Evolutionary conservation across 2,797 vertebrate genomes (phyloP).

Genomic region (Melanotaenia trifasciata): DNA sequence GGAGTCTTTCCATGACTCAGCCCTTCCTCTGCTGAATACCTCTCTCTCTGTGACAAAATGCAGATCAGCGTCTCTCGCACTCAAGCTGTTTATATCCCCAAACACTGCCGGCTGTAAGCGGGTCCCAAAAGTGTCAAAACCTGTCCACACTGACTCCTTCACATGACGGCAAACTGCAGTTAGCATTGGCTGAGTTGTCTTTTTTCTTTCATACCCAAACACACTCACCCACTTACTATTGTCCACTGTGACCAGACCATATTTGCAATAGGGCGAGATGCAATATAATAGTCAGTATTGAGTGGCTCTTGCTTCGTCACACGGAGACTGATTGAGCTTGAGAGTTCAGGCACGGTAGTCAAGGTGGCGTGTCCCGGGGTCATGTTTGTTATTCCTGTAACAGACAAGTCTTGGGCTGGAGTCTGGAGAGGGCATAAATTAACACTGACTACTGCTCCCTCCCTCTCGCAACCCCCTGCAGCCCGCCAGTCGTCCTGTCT

Average conservation of each 20-base stretch:
- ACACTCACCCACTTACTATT: slow-evolving; percentile 71
- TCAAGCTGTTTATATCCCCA: slow-evolving; percentile 74
- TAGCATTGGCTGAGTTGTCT: slow-evolving; percentile 61
- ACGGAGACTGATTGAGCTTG: slow-evolving; percentile 71
- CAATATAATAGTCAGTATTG: slow-evolving; percentile 80
- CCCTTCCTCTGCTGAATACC: slow-evolving; percentile 69
- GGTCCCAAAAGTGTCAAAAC: slow-evolving; percentile 74
- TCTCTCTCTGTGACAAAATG: slow-evolving; percentile 75
- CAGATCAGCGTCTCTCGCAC: slow-evolving; percentile 76
- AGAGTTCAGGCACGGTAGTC: slow-evolving; percentile 82
- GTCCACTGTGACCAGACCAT: slow-evolving; percentile 64
- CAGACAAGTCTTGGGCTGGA: slow-evolving; percentile 76
- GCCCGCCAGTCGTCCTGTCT: slow-evolving; percentile 69
- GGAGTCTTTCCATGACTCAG: slow-evolving; percentile 79
- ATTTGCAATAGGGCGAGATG: slow-evolving; percentile 51
- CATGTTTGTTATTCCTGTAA: slow-evolving; percentile 85
- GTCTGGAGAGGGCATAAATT: slow-evolving; percentile 82
- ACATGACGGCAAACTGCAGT: slow-evolving; percentile 62
- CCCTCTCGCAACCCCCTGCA: slow-evolving; percentile 33
- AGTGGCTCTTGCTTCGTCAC: slow-evolving; percentile 68
- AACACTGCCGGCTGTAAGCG: slow-evolving; percentile 70
- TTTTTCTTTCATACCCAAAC: slow-evolving; percentile 53
- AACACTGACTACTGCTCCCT: slow-evolving; percentile 73
- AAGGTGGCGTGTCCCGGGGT: slow-evolving; percentile 79
- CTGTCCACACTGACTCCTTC: slow-evolving; percentile 70